Base-by-base conservation (phyloP, 2,113 vertebrate species). In the Micromys minutus region DNA sequence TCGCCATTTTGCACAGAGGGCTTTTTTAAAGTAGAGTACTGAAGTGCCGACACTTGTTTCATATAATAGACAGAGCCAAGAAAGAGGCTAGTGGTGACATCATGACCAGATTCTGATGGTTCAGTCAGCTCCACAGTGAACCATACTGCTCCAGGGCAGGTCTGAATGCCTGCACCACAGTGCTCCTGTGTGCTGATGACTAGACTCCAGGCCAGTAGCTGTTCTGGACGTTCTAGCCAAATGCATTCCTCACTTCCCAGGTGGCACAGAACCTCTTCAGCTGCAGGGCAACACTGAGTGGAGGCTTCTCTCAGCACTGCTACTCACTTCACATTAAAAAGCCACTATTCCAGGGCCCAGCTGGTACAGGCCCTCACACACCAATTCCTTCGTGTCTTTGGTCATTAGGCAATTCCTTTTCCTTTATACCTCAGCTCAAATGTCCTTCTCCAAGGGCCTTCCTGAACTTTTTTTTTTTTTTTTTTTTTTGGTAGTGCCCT, bases 151-250 rank as follows among this genome's bases (percentile, higher is more conserved):
- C 22, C 42, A 34, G 77, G 42, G 19, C 10, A 1, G 3, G 22
- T 10, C 22, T 1, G 15, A 34, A 7, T 1, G 1, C 3, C 15
- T 3, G 36, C 2, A 1, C 29, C 2, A 76, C 24, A 1, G 21
- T 0, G 4, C 1, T 10, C 36, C 55, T 1, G 26, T 13, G 81
- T 36, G 31, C 0, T 3, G 42, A 42, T 55, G 55, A 17, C 12
- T 1, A 34, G 17, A 9, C 16, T 50, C 80, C 34, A 5, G 0
- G 67, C n/a, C 71, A 80, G 79, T 92, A 80, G 19, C 45, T 1
- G 1, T 29, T 65, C 8, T n/a, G 50, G 12, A 77, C 34, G 31
- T 13, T 9, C 55, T 9, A 4, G 45, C 39, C 17, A 47, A 75
- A 88, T 17, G 1, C 45, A 45, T 81, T 80, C 45, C 39, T 4